phyloP scores from a whole-genome alignment of 2,888 invertebrate genomes.

The Latheticus oryzae region DNA sequence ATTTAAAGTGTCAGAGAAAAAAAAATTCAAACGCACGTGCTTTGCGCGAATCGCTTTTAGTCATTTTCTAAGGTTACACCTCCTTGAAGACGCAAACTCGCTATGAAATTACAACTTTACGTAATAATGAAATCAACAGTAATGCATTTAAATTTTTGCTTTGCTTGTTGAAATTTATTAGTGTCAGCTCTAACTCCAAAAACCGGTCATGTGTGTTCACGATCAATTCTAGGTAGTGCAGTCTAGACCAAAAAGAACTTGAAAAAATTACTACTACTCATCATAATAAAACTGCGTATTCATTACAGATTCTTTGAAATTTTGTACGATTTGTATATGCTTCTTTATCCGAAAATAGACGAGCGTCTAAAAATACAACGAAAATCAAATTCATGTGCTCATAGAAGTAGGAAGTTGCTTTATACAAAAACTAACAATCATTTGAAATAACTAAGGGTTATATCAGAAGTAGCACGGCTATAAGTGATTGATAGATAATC shows the following conservation, averaged over 20 bases:
- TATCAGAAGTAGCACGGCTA: too few species aligned
- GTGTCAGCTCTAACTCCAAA: slow-evolving; percentile 14
- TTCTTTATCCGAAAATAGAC: slow-evolving; percentile 56
- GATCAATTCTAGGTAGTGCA: slow-evolving; percentile 15
- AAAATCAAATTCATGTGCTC: slow-evolving; percentile 55
- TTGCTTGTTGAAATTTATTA: too few species aligned
- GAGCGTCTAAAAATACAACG: slow-evolving; percentile 54
- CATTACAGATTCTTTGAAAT: slow-evolving; percentile 45
- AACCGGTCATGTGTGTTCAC: slow-evolving; percentile 16
- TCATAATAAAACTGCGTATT: slow-evolving; percentile 11
- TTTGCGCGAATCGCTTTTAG: slow-evolving; percentile 35
- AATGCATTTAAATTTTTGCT: too few species aligned
- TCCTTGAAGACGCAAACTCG: slow-evolving; percentile 25
- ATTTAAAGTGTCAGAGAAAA: background rate
- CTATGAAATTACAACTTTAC: too few species aligned
- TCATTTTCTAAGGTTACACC: slow-evolving; percentile 30
- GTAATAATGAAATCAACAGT: too few species aligned
- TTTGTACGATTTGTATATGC: slow-evolving; percentile 55
- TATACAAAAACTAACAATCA: slow-evolving; percentile 44
- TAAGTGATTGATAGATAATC: too few species aligned
- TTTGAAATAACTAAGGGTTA: too few species aligned
- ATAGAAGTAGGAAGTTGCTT: slow-evolving; percentile 54
- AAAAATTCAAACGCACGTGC: slow-evolving; percentile 36
- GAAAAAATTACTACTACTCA: background rate
- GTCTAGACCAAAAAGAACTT: slow-evolving; percentile 4